Base-by-base conservation (phyloP, 2,888 invertebrate species). In the Leucophenga montana region DNA sequence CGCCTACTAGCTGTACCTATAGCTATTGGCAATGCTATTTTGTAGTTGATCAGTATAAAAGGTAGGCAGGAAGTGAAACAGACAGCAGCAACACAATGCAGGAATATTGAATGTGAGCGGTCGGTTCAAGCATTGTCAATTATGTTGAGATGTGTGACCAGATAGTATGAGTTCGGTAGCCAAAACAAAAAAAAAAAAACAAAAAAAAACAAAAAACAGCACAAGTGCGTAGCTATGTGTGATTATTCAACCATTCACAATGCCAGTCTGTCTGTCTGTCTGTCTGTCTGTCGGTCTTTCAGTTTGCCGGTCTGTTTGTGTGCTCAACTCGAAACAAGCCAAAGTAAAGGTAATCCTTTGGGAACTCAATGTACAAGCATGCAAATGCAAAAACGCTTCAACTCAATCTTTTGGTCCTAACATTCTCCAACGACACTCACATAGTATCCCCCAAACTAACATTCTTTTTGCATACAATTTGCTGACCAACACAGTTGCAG, bases 341-440 rank as follows among this genome's bases (percentile, higher is more conserved):
- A 77, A 82, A 82, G 81, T 78, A 72, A 75, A 77, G 78, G 83
- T 82, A 83, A 84, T 83, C 83, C 85, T 75, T 70, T 73, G 76
- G 83, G 83, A 70, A 79, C 77, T 62, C 77, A 78, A 79, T 27
- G 4, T 27, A 69, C 69, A 73, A 64, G 73, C 71, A 69, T 72
- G 56, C 72, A 75, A 72, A 71, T 71, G 64, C 73, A 67, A 59
- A 50, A 68, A 31, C n/a, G 33, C 61, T n/a, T 31, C 57, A 57
- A 27, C 31, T 18, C 61, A 16, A 61, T 31, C 27, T 39, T 33
- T 13, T 11, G 31, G 39, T 44, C 8, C 31, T 13, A 22, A 18
- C 18, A 14, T 31, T 33, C 33, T 31, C 39, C 57, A 67, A 44
- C 39, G 59, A 57, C 65, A 68, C 56, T 6, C 59, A 13, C 16